A percentile compares a stretch with the other conserved stretches of the same genome.
phyloP scores from a whole-genome alignment of 2,113 vertebrate genomes.

The Rhynchopsitta pachyrhyncha region DNA sequence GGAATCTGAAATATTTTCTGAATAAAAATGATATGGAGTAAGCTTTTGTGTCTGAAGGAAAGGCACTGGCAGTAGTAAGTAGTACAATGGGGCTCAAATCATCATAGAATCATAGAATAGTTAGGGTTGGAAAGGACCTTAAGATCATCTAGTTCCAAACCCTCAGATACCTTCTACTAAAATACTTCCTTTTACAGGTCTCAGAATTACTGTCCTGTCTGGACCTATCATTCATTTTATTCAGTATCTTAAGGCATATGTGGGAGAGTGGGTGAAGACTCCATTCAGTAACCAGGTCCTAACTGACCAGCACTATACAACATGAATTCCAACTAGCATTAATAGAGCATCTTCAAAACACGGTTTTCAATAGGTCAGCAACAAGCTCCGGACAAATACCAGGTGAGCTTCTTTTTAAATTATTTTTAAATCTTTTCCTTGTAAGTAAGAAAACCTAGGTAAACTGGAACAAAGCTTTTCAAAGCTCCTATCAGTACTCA shows the following conservation, averaged over 20 bases:
- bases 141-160: too few relatives aligned
- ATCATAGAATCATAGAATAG: neutral
- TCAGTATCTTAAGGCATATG: neutral
- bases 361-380: neutral
- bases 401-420: accelerated
- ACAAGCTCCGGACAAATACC: neutral
- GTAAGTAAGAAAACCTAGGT: neutral
- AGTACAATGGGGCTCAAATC: neutral
- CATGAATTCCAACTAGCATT: neutral
- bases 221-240: neutral
- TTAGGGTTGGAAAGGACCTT: too few relatives aligned
- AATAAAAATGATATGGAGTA: neutral
- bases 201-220: neutral
- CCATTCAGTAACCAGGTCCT: neutral
- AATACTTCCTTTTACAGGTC: neutral
- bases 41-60: neutral
- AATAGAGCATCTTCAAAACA: neutral
- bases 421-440: neutral
- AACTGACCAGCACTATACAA: neutral
- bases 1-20: neutral
- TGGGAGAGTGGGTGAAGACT: accelerated
- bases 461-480: neutral
- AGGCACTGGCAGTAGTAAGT: neutral
- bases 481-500: neutral
- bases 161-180: neutral